These are phyloP conservation scores for Hirundo rustica DNA, from an alignment of 2,797 vertebrate species.

Conservation along the genomic window DNA sequence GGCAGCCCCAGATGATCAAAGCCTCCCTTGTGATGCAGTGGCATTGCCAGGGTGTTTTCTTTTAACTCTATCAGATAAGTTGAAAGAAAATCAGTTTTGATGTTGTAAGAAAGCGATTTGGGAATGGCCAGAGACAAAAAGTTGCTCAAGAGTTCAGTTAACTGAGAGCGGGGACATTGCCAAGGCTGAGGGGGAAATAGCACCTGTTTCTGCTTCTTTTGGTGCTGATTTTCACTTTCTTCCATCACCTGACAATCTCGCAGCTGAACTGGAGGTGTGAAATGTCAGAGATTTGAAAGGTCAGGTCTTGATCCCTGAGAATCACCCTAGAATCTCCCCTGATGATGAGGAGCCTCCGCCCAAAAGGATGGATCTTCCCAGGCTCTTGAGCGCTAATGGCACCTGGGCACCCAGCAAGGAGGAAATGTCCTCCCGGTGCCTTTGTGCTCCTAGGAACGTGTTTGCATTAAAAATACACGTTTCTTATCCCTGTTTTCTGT, in stretches of 20 bases:
- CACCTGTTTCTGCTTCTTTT: background rate
- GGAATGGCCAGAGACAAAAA: slow-evolving; percentile 28
- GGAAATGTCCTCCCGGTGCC: background rate
- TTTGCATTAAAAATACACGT: background rate
- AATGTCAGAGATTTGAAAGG: background rate
- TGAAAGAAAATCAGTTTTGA: slow-evolving; percentile 16
- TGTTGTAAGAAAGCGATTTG: slow-evolving; percentile 22
- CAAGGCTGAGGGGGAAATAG: background rate
- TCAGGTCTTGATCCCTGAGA: background rate
- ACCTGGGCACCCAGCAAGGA: background rate
- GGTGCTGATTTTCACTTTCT: background rate
- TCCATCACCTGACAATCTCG: background rate
- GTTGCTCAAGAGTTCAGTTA: background rate
- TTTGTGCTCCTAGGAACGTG: background rate
- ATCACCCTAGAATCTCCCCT: background rate
- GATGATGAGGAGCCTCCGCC: background rate
- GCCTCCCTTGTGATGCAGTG: slow-evolving; percentile 23
- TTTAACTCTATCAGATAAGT: slow-evolving; percentile 45
- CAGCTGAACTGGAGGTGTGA: background rate
- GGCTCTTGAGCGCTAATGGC: background rate
- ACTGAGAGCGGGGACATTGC: background rate
- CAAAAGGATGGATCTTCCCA: background rate
- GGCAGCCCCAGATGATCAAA: slow-evolving; percentile 44
- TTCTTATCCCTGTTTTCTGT: background rate
- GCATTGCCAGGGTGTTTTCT: slow-evolving; percentile 20